Conservation (phyloP, 2,888 invertebrate species). For the Synergus laeviventris region DNA sequence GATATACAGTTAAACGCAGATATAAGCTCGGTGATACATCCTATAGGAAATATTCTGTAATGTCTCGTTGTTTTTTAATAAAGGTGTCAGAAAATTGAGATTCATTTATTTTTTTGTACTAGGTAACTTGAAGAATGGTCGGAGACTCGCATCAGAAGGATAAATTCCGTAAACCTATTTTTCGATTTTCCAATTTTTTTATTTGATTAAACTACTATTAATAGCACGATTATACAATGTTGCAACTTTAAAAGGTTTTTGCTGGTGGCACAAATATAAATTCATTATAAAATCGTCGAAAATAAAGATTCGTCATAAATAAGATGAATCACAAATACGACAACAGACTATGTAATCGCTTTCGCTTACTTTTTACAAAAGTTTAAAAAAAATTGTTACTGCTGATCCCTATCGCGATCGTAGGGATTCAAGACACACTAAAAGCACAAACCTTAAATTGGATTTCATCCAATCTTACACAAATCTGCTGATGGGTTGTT, state of each 20-base stretch:
- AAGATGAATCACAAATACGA: background rate
- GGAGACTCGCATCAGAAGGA: background rate
- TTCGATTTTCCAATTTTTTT: background rate
- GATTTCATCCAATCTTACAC: background rate
- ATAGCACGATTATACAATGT: slow-evolving; percentile 13
- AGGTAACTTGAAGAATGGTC: background rate
- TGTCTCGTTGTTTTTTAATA: slow-evolving; percentile 29
- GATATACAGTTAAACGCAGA: background rate
- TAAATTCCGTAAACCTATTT: background rate
- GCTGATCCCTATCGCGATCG: background rate
- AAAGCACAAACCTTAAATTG: background rate
- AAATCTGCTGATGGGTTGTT: background rate
- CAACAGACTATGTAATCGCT: background rate
- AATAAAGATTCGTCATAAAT: slow-evolving; percentile 15
- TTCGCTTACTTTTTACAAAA: background rate
- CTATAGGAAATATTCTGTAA: slow-evolving; percentile 14
- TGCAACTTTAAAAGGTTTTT: background rate
- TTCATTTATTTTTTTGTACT: background rate
- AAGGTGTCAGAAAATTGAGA: slow-evolving; percentile 16
- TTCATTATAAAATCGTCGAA: slow-evolving; percentile 6
- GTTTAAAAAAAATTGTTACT: background rate
- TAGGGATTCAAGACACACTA: background rate
- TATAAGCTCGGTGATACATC: background rate
- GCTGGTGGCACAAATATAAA: background rate
- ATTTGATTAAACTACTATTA: slow-evolving; percentile 3